These are phyloP conservation scores for Heliconius hermathena DNA, from an alignment of 1,140 invertebrate genomes.

Conservation along the genomic window DNA sequence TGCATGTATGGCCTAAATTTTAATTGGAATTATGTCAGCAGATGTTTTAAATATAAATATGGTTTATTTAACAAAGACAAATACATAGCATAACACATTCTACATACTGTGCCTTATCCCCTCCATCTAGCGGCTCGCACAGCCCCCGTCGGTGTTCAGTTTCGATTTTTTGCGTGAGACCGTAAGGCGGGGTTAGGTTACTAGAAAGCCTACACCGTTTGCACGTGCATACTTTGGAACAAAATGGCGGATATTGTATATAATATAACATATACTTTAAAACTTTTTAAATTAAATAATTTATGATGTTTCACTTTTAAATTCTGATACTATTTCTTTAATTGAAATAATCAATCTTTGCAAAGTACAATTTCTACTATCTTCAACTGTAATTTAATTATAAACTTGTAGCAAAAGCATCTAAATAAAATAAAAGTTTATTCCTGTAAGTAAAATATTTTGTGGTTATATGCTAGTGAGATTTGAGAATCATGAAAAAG, in stretches of 20 bases:
- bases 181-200: conserved; percentile 69
- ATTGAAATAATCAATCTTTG: too few relatives aligned
- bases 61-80: neutral
- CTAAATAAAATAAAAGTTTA: too few relatives aligned
- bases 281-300: neutral
- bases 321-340: neutral
- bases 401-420: too few relatives aligned
- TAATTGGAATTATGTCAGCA: conserved; percentile 3
- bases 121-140: conserved; percentile 33
- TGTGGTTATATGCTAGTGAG: neutral
- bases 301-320: neutral
- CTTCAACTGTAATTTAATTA: too few relatives aligned
- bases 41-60: conserved; percentile 11
- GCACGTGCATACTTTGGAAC: conserved; percentile 65
- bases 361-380: too few relatives aligned
- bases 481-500: neutral
- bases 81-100: conserved; percentile 1
- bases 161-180: conserved; percentile 70
- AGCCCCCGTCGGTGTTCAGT: conserved; percentile 61
- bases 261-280: neutral
- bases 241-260: conserved; percentile 58
- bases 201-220: conserved; percentile 75
- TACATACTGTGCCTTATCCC: conserved; percentile 38
- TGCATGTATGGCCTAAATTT: neutral
- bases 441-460: too few relatives aligned